phyloP scores from a whole-genome alignment of 2,113 vertebrate genomes.

The Rutilus rutilus region DNA sequence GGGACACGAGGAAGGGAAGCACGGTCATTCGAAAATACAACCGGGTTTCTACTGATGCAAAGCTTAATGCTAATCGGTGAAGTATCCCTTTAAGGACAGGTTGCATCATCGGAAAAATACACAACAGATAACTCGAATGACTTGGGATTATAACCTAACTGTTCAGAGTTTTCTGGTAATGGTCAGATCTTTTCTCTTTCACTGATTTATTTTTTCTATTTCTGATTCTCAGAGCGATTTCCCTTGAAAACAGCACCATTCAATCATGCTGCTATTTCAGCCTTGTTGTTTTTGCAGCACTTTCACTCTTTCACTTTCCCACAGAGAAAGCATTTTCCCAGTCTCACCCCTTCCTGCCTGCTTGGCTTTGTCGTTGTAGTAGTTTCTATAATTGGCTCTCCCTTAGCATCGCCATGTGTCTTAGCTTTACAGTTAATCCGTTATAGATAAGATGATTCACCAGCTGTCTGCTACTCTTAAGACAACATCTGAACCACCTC shows the following conservation, averaged over 20 bases:
- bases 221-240: not conserved
- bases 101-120: not conserved
- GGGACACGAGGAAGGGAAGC: too few species aligned
- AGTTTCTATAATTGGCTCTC: slow-evolving; percentile 26
- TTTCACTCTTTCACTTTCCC: not conserved
- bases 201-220: not conserved
- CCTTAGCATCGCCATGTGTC: not conserved
- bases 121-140: not conserved
- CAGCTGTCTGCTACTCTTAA: slow-evolving; percentile 23
- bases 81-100: not conserved
- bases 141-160: not conserved
- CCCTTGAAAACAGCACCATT: not conserved
- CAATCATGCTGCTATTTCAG: not conserved
- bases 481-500: not conserved
- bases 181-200: not conserved
- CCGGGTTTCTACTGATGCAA: too few species aligned
- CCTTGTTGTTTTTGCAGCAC: not conserved
- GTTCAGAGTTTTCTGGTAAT: not conserved
- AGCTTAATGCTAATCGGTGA: too few species aligned
- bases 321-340: slow-evolving; percentile 8
- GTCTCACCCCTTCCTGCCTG: not conserved
- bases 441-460: slow-evolving; percentile 12
- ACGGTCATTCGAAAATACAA: too few species aligned
- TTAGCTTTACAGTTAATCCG: slow-evolving; percentile 5
- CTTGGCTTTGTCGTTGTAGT: slow-evolving; percentile 6